Base-by-base conservation (phyloP, 2,113 vertebrate species). In the Cinclus cinclus region DNA sequence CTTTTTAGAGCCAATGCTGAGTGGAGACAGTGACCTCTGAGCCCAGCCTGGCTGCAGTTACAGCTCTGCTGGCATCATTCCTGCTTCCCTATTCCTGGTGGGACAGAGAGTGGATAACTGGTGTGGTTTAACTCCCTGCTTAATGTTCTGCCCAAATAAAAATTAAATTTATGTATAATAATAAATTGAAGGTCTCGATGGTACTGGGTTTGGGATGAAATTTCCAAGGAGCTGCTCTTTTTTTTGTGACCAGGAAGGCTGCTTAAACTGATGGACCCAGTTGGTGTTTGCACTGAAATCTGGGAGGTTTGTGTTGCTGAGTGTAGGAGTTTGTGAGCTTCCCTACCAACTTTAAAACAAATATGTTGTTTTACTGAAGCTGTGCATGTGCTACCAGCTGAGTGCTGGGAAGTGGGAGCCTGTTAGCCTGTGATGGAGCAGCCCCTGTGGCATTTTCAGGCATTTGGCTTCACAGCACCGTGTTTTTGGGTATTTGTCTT, bases 401-500 rank as follows among this genome's bases (percentile, higher is more conserved):
- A 68, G 21, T 22, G 2, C 49, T 41, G 44, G 31, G 44, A 44
- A 41, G 39, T 17, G 28, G 55, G 18, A 75, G 56, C 67, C 62
- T 5, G 2, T 41, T 11, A 21, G 33, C 16, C 31, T n/a, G n/a
- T 11, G 53, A 4, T 24, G 42, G 30, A 80, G 74, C 63, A 76
- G 47, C 58, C 23, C 6, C 5, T 10, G 6, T 7, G 37, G 42
- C 20, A 4, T 52, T 81, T 81, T 6, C 42, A 63, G 88, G 11
- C 42, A 3, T 0, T 7, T 52, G 83, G 37, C 47, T 46, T 47
- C 58, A 58, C 50, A 56, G 14, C 78, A 24, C 14, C 0, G 0
- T 15, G 42, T 1, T 20, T 71, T 39, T 33, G 53, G 53, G 2
- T 71, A 13, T 33, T 78, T 52, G 60, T n/a, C 14, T 35, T 78